Evolutionary conservation across 2,888 invertebrate species (phyloP), one percentile per base, ranked within the genome.

Genomic region (Leptothorax acervorum): DNA sequence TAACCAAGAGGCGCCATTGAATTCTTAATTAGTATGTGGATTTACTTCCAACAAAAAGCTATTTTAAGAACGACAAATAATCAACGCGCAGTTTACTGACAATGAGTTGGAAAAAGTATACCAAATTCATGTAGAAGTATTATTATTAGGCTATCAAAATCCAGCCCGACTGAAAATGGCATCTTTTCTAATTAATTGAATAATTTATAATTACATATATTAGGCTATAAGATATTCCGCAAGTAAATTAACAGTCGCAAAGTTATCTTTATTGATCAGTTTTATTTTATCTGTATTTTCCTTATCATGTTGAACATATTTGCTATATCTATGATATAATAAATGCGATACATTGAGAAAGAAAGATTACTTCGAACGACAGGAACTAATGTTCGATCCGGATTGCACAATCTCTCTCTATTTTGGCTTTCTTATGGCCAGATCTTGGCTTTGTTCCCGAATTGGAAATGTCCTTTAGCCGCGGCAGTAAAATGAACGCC

Each of bases 381-480:
- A 62, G 51, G 15, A 63, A 63, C 53, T 62, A 68, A 81, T 45
- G 53, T 81, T 74, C 60, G 76, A 74, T 87, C 87, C 76, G 85
- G 88, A 89, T 92, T 92, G 89, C 85, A 60, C 87, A 90, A 91
- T 86, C 83, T 74, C 83, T 74, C 87, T 89, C 89, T 92, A 91
- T 92, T 92, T 91, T 86, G 81, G 88, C 87, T 87, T 87, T 88
- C 87, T 88, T 88, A 88, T 87, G 84, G 84, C 86, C 84, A 87
- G 68, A 75, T 84, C 84, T 92, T 92, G 92, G 92, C 92, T 87
- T 85, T 87, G 88, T 88, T 92, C 89, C 92, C 91, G 87, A 89
- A 87, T 89, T 84, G 87, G 88, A 83, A 88, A 88, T 89, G 87
- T 82, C 87, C 85, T 86, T 91, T 83, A 73, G 82, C 28, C 60